Conservation (phyloP, 1,140 invertebrate species). For the Lepeophtheirus salmonis region DNA sequence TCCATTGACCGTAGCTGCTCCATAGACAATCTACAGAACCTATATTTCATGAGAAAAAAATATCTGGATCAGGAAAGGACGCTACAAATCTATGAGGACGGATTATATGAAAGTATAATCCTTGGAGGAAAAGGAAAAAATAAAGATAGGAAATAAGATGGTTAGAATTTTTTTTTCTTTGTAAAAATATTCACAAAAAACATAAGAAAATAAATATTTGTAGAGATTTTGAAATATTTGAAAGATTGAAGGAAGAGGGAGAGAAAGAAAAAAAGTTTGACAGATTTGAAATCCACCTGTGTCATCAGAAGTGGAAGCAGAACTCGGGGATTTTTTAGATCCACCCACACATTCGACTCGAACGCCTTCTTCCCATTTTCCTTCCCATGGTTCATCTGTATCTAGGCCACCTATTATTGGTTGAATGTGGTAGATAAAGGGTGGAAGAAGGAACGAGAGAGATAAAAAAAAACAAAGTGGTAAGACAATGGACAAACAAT, state of each 20-base stretch:
- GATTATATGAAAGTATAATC: neutral
- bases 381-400: constrained; percentile 17
- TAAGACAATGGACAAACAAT: neutral
- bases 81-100: neutral
- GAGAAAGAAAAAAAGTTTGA: too few relatives aligned
- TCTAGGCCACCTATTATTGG: constrained; percentile 13
- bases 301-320: neutral
- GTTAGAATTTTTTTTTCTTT: too few relatives aligned
- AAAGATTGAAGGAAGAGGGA: too few relatives aligned
- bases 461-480: neutral
- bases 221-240: too few relatives aligned
- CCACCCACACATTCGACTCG: constrained; percentile 13
- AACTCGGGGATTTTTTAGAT: neutral
- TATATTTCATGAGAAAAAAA: neutral
- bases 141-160: neutral
- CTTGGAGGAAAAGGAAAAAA: neutral
- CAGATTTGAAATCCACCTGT: neutral
- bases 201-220: too few relatives aligned
- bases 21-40: constrained; percentile 13
- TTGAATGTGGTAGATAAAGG: neutral
- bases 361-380: constrained; percentile 12
- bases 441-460: neutral
- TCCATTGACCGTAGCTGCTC: constrained; percentile 14
- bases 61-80: neutral
- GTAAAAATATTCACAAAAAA: too few relatives aligned